These are phyloP conservation scores for Standfussiana lucernea DNA, from an alignment of 2,888 invertebrate genomes.

Conservation along the genomic window DNA sequence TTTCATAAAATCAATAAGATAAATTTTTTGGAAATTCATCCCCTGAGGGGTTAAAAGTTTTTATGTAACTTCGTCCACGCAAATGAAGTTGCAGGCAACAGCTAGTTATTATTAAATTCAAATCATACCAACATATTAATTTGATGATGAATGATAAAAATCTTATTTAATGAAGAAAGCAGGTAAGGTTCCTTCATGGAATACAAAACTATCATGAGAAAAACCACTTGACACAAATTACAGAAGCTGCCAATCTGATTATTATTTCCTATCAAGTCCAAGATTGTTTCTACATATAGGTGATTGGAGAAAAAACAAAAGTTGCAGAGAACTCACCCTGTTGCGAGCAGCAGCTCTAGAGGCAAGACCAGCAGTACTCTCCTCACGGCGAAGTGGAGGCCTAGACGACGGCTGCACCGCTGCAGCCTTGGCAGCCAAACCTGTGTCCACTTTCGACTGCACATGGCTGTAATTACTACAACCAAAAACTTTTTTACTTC, in stretches of 20 bases:
- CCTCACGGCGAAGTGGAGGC: slow-evolving; percentile 84
- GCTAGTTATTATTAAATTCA: no score
- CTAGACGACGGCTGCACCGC: slow-evolving; percentile 76
- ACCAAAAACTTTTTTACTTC: slow-evolving; percentile 42
- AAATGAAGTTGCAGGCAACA: no score
- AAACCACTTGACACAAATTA: background rate
- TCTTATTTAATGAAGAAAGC: background rate
- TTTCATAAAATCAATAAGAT: no score
- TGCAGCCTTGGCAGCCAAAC: slow-evolving; percentile 75
- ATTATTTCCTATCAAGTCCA: background rate
- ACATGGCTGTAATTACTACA: slow-evolving; percentile 87
- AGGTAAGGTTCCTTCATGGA: background rate
- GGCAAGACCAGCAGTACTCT: slow-evolving; percentile 84
- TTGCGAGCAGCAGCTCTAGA: slow-evolving; percentile 79
- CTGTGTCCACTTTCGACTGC: slow-evolving; percentile 87
- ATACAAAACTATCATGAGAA: background rate
- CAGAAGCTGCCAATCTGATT: background rate
- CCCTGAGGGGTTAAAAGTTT: no score
- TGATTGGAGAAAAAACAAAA: background rate
- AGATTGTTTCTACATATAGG: background rate
- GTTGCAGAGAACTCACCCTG: slow-evolving; percentile 71
- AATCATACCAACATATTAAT: background rate
- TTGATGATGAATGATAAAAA: background rate
- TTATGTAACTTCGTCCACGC: no score
- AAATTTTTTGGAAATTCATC: no score